Evolutionary conservation across 2,797 vertebrate species (phyloP).

Genomic region (Streptopelia turtur): DNA sequence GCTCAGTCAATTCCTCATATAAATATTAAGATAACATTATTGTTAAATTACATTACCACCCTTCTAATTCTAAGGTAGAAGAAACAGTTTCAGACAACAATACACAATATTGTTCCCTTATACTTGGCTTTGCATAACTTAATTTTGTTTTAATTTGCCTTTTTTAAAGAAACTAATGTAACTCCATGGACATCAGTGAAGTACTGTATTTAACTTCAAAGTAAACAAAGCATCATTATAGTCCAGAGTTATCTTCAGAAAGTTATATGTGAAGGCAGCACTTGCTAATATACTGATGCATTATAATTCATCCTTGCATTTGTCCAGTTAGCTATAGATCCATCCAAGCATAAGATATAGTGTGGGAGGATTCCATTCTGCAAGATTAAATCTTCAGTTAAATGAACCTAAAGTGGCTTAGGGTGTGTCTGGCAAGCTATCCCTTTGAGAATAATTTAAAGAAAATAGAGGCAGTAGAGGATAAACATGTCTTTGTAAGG

Average conservation of each 20-base stretch:
- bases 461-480: background rate
- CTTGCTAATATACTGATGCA: slow-evolving; percentile 30
- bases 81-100: background rate
- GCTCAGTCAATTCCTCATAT: background rate
- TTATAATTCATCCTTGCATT: slow-evolving; percentile 40
- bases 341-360: slow-evolving; percentile 18
- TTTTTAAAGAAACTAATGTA: background rate
- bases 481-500: background rate
- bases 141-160: background rate
- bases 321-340: slow-evolving; percentile 51
- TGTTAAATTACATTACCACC: background rate
- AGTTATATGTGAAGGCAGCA: background rate
- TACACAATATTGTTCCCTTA: background rate
- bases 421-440: background rate
- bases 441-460: background rate
- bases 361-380: slow-evolving; percentile 47
- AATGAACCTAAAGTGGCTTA: slow-evolving; percentile 41
- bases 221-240: background rate
- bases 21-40: background rate
- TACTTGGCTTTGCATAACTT: background rate
- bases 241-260: background rate
- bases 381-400: slow-evolving; percentile 64
- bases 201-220: background rate
- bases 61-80: background rate
- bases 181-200: background rate